Evolutionary conservation across 2,888 invertebrate genomes (phyloP).

Genomic region (Dysmachus trigonus): DNA sequence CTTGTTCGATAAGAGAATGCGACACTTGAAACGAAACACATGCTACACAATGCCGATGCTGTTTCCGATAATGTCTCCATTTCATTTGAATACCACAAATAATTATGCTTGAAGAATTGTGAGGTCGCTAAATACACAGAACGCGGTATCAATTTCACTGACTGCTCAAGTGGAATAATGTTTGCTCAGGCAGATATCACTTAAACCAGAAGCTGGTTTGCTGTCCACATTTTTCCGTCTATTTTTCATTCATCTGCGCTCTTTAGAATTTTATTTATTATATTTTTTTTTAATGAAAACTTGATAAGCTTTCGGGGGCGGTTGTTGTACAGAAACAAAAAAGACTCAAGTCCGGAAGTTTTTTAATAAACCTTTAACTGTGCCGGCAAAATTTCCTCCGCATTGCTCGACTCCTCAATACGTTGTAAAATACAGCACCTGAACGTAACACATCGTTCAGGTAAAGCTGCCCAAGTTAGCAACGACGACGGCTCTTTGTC

Average conservation of each 20-base stretch:
- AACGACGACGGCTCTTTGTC: background rate
- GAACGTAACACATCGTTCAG: background rate
- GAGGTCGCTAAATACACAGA: background rate
- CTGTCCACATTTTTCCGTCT: background rate
- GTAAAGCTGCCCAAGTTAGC: background rate
- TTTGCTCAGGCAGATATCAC: background rate
- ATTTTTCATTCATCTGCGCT: background rate
- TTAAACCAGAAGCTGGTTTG: background rate
- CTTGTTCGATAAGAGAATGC: background rate
- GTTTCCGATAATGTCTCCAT: background rate
- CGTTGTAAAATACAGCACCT: background rate
- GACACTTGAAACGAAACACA: background rate
- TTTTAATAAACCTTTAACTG: slow-evolving; percentile 14
- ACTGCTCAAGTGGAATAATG: background rate
- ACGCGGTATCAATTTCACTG: background rate
- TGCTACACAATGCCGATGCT: background rate
- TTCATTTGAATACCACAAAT: background rate
- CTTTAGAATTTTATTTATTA: background rate
- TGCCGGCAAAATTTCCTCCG: background rate
- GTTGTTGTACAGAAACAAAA: background rate
- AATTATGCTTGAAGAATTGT: background rate
- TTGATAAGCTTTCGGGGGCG: background rate
- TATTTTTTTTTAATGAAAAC: background rate
- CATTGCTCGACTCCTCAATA: background rate
- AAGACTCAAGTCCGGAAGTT: background rate